Evolutionary conservation across 2,113 vertebrate species (phyloP).

Genomic region (Myotis lucifugus): DNA sequence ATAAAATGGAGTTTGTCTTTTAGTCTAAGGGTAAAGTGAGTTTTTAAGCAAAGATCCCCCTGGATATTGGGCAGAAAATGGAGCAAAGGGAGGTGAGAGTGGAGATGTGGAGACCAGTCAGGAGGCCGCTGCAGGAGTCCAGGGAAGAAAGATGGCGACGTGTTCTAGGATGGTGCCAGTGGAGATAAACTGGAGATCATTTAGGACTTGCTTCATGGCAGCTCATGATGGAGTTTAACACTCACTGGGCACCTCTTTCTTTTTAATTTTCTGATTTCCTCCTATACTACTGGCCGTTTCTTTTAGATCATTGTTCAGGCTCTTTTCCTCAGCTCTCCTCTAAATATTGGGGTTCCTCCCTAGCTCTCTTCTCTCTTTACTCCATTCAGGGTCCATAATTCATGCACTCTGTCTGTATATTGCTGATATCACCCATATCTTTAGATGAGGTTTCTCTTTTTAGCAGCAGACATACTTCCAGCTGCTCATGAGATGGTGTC

Average conservation of each 20-base stretch:
- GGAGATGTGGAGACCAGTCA: not conserved
- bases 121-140: not conserved
- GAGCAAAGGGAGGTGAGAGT: not conserved
- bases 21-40: not conserved
- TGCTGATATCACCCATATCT: not conserved
- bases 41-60: not conserved
- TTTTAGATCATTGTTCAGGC: not conserved
- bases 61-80: not conserved
- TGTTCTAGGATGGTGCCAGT: not conserved
- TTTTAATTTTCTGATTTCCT: not conserved
- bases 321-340: not conserved
- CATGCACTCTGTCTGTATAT: not conserved
- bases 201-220: not conserved
- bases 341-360: not conserved
- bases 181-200: not conserved
- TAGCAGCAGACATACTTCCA: not conserved
- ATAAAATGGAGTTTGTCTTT: not conserved
- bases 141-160: not conserved
- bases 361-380: not conserved
- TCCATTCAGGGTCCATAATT: not conserved
- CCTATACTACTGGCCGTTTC: not conserved
- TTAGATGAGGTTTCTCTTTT: not conserved
- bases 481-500: not conserved
- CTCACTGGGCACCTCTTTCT: not conserved
- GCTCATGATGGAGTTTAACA: not conserved